These are phyloP conservation scores for Hemaris fuciformis DNA, from an alignment of 2,888 invertebrate species.

Conservation along the genomic window DNA sequence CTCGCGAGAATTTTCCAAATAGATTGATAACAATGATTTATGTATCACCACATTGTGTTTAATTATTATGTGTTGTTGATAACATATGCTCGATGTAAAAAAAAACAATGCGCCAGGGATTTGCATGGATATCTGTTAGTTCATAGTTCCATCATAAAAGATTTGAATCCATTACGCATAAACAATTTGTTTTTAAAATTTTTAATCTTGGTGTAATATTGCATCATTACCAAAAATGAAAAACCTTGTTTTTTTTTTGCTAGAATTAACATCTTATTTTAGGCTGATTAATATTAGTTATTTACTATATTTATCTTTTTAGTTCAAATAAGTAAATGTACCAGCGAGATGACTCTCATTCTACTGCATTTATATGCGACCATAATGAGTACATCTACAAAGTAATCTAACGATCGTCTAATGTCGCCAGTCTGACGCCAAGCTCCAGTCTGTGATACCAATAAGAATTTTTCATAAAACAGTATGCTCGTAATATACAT, in stretches of 20 bases:
- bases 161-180: no score
- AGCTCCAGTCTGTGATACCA: neutral
- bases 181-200: neutral
- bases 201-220: neutral
- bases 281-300: no score
- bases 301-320: no score
- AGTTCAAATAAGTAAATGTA: neutral
- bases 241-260: no score
- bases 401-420: neutral
- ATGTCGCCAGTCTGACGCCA: neutral
- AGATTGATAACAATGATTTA: neutral
- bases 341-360: neutral
- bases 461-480: neutral
- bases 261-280: no score
- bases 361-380: neutral
- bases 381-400: neutral
- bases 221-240: no score
- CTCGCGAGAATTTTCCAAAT: neutral
- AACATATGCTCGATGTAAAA: neutral
- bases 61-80: neutral
- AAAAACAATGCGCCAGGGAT: neutral
- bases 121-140: neutral
- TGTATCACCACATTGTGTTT: neutral
- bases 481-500: neutral
- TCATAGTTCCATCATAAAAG: no score